Evolutionary conservation across 2,113 vertebrate species (phyloP).

Genomic region (Phyllostomus hastatus): DNA sequence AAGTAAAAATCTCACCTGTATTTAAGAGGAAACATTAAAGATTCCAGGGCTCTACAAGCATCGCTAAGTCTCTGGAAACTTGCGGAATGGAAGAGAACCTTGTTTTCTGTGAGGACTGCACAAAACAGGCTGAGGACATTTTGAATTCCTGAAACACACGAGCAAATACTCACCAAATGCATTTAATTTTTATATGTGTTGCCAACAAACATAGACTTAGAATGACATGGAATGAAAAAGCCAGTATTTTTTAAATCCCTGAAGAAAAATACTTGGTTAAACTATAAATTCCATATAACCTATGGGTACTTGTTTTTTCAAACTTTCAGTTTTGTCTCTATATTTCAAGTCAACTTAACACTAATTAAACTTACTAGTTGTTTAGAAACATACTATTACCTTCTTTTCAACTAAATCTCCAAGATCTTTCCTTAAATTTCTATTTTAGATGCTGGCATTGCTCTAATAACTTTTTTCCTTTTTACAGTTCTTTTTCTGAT

Average conservation of each 20-base stretch:
- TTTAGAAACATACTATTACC: not conserved
- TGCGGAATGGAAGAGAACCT: constrained; percentile 97
- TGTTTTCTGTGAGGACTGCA: constrained; percentile 97
- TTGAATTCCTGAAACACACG: constrained; percentile 91
- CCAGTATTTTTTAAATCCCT: constrained; percentile 1
- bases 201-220: not conserved
- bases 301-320: constrained; percentile 21
- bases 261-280: constrained; percentile 40
- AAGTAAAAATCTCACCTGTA: constrained; percentile 89
- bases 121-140: constrained; percentile 97
- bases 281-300: not conserved
- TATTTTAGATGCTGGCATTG: constrained; percentile 12
- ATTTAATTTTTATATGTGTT: constrained; percentile 41
- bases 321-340: not conserved
- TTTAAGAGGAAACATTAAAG: constrained; percentile 98
- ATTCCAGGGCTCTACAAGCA: constrained; percentile 94
- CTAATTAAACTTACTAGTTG: not conserved
- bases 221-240: constrained; percentile 37
- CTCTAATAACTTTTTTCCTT: not conserved
- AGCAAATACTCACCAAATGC: constrained; percentile 51
- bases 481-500: not conserved
- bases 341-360: constrained; percentile 43
- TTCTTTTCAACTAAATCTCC: constrained; percentile 40
- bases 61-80: constrained; percentile 98
- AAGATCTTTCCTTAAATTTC: constrained; percentile 46